phyloP scores from a whole-genome alignment of 2,888 invertebrate species.

The Clitarchus hookeri region DNA sequence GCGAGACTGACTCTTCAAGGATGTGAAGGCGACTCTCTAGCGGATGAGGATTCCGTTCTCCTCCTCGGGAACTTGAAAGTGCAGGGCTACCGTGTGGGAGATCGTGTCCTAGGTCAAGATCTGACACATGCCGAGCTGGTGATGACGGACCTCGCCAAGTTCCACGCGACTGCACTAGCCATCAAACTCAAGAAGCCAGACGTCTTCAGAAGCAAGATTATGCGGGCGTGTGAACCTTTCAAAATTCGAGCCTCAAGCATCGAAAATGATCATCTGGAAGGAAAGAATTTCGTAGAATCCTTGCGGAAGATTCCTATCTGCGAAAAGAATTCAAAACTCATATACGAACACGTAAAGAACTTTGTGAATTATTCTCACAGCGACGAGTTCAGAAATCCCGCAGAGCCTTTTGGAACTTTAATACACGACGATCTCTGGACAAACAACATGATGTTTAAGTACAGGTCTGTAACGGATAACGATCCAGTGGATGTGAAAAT shows the following conservation, averaged over 20 bases:
- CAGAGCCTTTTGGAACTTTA: constrained; percentile 59
- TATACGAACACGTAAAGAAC: background rate
- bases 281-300: background rate
- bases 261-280: constrained; percentile 43
- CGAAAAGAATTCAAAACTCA: background rate
- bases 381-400: constrained; percentile 32
- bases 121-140: constrained; percentile 56
- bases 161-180: constrained; percentile 63
- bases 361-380: background rate
- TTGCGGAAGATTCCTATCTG: background rate
- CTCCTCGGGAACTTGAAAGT: constrained; percentile 62
- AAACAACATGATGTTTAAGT: constrained; percentile 63
- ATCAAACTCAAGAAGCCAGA: constrained; percentile 57
- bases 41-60: constrained; percentile 58
- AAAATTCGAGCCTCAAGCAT: constrained; percentile 43
- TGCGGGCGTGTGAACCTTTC: constrained; percentile 41
- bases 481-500: constrained; percentile 59
- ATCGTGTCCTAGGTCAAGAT: constrained; percentile 59
- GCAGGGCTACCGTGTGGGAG: constrained; percentile 58
- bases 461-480: constrained; percentile 49
- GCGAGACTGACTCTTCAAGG: constrained; percentile 52
- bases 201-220: constrained; percentile 53
- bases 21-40: constrained; percentile 48
- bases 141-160: constrained; percentile 59
- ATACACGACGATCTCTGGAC: constrained; percentile 65